phyloP scores from a whole-genome alignment of 2,888 invertebrate species.

The Eurois occulta region DNA sequence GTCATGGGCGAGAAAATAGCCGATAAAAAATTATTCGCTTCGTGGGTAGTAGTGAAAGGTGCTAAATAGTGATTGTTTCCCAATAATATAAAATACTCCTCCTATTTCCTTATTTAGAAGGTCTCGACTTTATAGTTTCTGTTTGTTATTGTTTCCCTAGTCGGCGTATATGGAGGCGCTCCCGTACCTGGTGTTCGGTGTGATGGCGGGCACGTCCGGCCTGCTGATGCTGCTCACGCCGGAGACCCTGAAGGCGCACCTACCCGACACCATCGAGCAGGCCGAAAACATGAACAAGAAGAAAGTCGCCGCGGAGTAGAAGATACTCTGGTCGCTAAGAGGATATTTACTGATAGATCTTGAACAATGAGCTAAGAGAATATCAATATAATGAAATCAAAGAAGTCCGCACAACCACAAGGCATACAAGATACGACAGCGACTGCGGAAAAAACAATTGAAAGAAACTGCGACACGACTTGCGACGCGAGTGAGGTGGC shows the following conservation, averaged over 20 bases:
- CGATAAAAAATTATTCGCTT: neutral
- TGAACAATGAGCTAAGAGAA: neutral
- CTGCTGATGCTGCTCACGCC: constrained; percentile 89
- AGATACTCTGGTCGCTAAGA: neutral
- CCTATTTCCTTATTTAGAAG: neutral
- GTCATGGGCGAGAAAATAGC: neutral
- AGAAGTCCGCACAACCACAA: neutral
- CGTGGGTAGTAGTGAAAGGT: neutral
- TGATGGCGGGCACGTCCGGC: constrained; percentile 87
- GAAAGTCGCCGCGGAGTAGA: constrained; percentile 19
- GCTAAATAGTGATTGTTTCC: neutral
- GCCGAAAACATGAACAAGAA: constrained; percentile 83
- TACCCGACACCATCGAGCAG: constrained; percentile 85
- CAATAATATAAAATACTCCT: neutral
- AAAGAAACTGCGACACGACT: neutral
- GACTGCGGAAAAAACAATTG: neutral
- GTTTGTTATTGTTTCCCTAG: constrained; percentile 67
- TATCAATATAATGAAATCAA: neutral
- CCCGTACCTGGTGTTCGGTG: constrained; percentile 90
- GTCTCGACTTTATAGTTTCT: neutral
- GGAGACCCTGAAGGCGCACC: constrained; percentile 88
- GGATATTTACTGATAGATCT: neutral
- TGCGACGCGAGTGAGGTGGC: neutral
- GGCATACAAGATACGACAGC: neutral
- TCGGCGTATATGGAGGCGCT: constrained; percentile 81